These are phyloP conservation scores for Marasmarcha lunaedactyla DNA, from an alignment of 2,888 invertebrate genomes.

Conservation along the genomic window DNA sequence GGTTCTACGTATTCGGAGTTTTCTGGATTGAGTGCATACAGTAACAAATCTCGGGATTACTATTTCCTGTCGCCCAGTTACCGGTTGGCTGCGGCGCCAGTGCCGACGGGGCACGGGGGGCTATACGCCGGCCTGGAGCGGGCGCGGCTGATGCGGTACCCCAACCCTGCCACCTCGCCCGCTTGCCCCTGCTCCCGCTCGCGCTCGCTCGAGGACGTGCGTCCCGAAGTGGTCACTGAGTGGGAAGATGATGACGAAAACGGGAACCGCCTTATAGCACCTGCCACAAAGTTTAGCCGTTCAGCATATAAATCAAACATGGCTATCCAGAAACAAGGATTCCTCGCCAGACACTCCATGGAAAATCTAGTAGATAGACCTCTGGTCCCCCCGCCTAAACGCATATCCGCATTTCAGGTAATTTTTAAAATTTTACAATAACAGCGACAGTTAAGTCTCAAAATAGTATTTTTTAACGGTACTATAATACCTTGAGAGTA, in stretches of 20 bases:
- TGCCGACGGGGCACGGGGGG: slow-evolving; percentile 40
- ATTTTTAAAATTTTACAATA: slow-evolving; percentile 46
- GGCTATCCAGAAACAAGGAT: slow-evolving; percentile 53
- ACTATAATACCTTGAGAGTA: background rate
- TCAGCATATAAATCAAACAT: slow-evolving; percentile 42
- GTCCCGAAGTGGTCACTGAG: slow-evolving; percentile 73
- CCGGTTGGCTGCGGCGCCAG: slow-evolving; percentile 74
- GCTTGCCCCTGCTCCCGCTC: slow-evolving; percentile 75
- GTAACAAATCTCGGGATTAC: slow-evolving; percentile 58
- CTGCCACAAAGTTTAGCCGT: slow-evolving; percentile 58
- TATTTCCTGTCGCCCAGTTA: slow-evolving; percentile 79
- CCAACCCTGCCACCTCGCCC: slow-evolving; percentile 32
- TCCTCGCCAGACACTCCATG: slow-evolving; percentile 75
- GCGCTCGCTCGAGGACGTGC: slow-evolving; percentile 79
- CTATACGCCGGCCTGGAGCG: slow-evolving; percentile 43
- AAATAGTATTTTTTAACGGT: background rate
- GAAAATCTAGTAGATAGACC: slow-evolving; percentile 75
- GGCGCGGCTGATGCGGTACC: slow-evolving; percentile 53
- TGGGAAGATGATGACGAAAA: slow-evolving; percentile 76
- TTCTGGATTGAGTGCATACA: slow-evolving; percentile 60
- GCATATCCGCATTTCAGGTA: slow-evolving; percentile 69
- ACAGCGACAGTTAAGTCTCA: background rate
- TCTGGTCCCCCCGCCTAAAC: slow-evolving; percentile 61
- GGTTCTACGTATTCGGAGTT: slow-evolving; percentile 62
- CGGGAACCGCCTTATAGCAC: slow-evolving; percentile 68